A percentile compares a stretch with the other conserved stretches of the same genome.
Conservation (phyloP, 1,140 invertebrate genomes). For the Pectinophora gossypiella region DNA sequence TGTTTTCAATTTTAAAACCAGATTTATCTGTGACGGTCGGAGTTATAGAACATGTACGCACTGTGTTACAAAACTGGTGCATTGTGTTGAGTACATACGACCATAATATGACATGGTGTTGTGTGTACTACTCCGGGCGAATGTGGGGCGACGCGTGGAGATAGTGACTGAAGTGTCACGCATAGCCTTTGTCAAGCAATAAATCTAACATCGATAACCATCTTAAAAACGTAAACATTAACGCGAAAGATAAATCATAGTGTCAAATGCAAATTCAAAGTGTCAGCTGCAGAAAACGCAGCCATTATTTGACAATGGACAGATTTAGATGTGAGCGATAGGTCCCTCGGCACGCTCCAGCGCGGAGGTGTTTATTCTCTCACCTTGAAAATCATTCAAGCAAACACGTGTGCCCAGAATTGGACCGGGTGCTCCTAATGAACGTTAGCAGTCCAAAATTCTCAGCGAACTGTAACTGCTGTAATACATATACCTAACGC, state of each 20-base stretch:
- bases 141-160: constrained; percentile 3
- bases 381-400: constrained; percentile 1
- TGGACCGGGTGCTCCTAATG: neutral
- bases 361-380: neutral
- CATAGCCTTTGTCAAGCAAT: neutral
- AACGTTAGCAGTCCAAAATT: neutral
- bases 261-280: constrained; percentile 4
- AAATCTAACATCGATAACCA: constrained; percentile 11
- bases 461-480: neutral
- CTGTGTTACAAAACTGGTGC: neutral
- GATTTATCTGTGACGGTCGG: neutral
- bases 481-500: too few species aligned
- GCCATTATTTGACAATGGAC: neutral
- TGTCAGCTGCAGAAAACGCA: neutral
- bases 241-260: constrained; percentile 15
- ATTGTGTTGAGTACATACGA: neutral
- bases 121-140: constrained; percentile 1
- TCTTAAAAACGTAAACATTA: constrained; percentile 14
- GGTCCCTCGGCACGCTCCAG: neutral
- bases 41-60: neutral
- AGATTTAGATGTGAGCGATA: neutral
- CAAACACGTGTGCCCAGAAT: neutral
- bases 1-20: neutral
- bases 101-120: constrained; percentile 13
- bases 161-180: constrained; percentile 12